Conservation (phyloP, 2,113 vertebrate species). For the Sphyrna mokarran region DNA sequence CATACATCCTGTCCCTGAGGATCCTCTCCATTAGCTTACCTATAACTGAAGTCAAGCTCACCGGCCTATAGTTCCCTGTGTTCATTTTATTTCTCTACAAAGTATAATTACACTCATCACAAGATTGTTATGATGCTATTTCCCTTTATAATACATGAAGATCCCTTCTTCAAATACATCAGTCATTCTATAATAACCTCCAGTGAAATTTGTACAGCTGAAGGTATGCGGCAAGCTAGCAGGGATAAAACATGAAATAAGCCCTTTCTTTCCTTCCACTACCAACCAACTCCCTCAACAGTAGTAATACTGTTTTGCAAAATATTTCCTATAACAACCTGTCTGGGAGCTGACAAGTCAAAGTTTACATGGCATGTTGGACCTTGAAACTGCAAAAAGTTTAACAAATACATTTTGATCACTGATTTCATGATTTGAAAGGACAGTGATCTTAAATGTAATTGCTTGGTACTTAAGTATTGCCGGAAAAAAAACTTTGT, state of each 20-base stretch:
- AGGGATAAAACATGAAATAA: neutral
- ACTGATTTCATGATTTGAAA: neutral
- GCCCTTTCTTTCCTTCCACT: neutral
- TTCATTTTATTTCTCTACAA: neutral
- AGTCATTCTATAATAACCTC: neutral
- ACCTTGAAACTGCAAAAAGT: neutral
- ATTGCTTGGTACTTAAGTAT: no score
- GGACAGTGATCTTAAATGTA: neutral
- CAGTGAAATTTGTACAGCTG: neutral
- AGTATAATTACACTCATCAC: neutral
- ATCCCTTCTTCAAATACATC: neutral
- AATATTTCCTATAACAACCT: neutral
- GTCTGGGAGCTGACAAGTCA: neutral
- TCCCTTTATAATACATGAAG: neutral
- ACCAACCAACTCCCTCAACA: neutral
- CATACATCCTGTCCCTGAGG: no score
- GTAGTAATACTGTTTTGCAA: neutral
- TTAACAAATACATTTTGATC: neutral
- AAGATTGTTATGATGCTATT: neutral
- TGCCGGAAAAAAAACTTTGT: no score
- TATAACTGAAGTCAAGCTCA: no score
- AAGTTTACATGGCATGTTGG: neutral
- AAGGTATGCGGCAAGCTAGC: neutral
- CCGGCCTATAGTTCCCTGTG: no score
- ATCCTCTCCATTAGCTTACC: no score